Percentiles rank a stretch among this genome's conserved stretches.
Evolutionary conservation across 2,113 vertebrate genomes (phyloP).

Genomic region (Aptenodytes patagonicus): DNA sequence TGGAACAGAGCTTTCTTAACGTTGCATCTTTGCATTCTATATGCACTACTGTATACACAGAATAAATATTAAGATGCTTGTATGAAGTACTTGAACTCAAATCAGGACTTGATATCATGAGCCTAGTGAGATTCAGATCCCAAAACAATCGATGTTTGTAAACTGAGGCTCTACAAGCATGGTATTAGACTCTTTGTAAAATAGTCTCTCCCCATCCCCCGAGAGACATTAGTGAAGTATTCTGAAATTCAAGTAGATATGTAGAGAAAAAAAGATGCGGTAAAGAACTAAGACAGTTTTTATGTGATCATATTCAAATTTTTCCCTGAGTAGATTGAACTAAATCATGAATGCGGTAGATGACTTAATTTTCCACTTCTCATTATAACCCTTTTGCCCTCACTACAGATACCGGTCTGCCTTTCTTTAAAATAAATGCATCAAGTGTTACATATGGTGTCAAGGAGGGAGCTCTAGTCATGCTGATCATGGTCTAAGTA

Average conservation of each 20-base stretch:
- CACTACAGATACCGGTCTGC: background rate
- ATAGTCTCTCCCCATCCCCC: background rate
- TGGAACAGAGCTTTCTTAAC: background rate
- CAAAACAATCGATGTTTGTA: background rate
- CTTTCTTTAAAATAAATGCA: background rate
- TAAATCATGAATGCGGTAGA: background rate
- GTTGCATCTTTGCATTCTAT: background rate
- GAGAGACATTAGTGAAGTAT: background rate
- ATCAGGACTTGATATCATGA: background rate
- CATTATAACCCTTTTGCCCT: background rate
- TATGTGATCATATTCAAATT: background rate
- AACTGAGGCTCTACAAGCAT: background rate
- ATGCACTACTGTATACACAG: too few species aligned
- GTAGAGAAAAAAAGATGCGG: background rate
- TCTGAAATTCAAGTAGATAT: background rate
- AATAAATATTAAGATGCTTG: background rate
- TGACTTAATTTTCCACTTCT: background rate
- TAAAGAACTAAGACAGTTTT: background rate
- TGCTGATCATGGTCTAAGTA: background rate
- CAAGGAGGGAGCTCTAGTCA: background rate
- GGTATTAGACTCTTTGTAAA: background rate
- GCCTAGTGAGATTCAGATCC: background rate
- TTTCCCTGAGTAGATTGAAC: background rate
- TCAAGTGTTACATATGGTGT: background rate
- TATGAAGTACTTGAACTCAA: background rate